A percentile compares a stretch with the other conserved stretches of the same genome.
These are phyloP conservation scores for Tapirus terrestris DNA, from an alignment of 2,113 vertebrate genomes.

Conservation along the genomic window DNA sequence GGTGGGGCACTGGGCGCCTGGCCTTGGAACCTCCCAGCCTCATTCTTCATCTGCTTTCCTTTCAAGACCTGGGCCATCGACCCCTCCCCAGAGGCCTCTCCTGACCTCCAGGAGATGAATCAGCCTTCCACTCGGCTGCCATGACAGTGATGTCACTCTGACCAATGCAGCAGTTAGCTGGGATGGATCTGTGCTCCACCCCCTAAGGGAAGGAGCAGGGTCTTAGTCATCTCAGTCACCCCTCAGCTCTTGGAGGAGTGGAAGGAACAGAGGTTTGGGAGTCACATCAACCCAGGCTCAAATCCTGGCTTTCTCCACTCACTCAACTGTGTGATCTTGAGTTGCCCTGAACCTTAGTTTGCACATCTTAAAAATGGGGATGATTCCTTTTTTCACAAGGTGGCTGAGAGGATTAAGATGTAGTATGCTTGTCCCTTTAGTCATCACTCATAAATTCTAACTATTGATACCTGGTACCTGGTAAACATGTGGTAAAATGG, in stretches of 20 bases:
- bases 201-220: neutral
- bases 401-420: neutral
- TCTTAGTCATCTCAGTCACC: slow-evolving; percentile 30
- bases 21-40: neutral
- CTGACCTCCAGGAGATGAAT: slow-evolving; percentile 50
- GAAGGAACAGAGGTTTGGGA: neutral
- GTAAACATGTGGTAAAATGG: neutral
- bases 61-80: neutral
- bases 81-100: neutral
- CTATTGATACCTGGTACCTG: neutral
- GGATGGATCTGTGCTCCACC: neutral
- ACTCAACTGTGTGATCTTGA: neutral
- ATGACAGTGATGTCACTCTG: slow-evolving; percentile 52
- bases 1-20: neutral
- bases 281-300: neutral
- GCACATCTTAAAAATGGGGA: neutral
- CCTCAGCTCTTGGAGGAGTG: neutral
- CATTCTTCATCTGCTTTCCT: neutral
- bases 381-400: neutral
- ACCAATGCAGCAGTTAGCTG: neutral
- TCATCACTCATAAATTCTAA: neutral
- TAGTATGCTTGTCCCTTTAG: neutral
- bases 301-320: neutral
- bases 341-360: neutral
- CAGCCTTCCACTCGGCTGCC: slow-evolving; percentile 5